Evolutionary conservation across 2,888 invertebrate genomes (phyloP), one percentile per base, ranked within the genome.

Genomic region (Microctonus brassicae): DNA sequence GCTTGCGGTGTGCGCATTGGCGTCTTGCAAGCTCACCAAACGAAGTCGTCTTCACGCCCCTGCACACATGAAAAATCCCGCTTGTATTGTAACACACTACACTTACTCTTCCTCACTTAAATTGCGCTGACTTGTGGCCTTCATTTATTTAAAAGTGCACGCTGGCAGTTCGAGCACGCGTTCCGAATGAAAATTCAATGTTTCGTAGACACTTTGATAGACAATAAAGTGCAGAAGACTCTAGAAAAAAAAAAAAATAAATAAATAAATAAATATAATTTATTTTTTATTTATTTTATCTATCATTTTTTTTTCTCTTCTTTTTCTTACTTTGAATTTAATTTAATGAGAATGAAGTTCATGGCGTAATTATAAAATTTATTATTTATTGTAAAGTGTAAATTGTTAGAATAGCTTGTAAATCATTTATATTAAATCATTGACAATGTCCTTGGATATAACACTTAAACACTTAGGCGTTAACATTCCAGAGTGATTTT

Each of bases 401-500:
- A 20, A 17, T n/a, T 47, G 47, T 47, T 47, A 47, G 7, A 17
- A 47, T 17, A 47, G 7, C 4, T 20, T n/a, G 47, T 58, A 17
- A 29, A 57, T 33, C 34, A 29, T 53, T 63, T 60, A 64, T 36
- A 60, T 61, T 68, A 39, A 61, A 36, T 24, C 47, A 68, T 29
- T 20, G 33, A 20, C 17, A 29, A 55, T 67, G 72, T 69, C 76
- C 76, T 76, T 76, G 76, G 70, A 71, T 29, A 52, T 34, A 71
- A 69, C 29, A 34, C n/a, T 34, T 58, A 29, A 5, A 29, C 34
- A 58, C 13, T 72, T 69, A 75, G 73, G 73, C 75, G 73, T 76
- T 76, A 75, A 76, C 73, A 73, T 75, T 75, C 72, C 73, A 75
- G 39, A 62, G 66, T 70, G 73, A 73, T n/a, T 75, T 75, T 72